Percentiles rank a stretch among this genome's conserved stretches.
Evolutionary conservation across 2,113 vertebrate species (phyloP).

Genomic region (Sciurus niger): DNA sequence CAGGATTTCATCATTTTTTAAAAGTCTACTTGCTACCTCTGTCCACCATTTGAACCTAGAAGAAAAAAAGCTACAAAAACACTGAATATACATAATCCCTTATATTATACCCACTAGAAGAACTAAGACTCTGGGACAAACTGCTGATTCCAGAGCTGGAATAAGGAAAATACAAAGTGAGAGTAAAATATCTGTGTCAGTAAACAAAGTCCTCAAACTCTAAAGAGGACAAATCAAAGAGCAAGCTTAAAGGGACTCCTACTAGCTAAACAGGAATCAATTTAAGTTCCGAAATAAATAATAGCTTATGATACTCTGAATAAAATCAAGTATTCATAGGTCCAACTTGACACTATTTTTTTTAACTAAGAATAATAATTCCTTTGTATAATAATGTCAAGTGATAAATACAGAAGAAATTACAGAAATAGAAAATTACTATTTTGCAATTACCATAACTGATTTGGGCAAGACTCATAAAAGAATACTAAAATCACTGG

Average conservation of each 20-base stretch:
- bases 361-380: not conserved
- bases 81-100: not conserved
- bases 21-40: constrained; percentile 11
- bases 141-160: not conserved
- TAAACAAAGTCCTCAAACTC: constrained; percentile 40
- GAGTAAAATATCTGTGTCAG: not conserved
- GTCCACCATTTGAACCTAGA: not conserved
- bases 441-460: constrained; percentile 44
- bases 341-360: constrained; percentile 4
- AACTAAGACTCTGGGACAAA: constrained; percentile 16
- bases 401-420: not conserved
- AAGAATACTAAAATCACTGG: constrained; percentile 24
- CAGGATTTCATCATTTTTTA: not conserved
- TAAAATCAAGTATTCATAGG: not conserved
- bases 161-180: not conserved
- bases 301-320: not conserved
- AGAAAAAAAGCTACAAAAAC: constrained; percentile 42
- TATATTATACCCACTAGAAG: not conserved
- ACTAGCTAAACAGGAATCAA: constrained; percentile 11
- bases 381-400: not conserved
- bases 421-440: not conserved
- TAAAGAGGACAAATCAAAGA: not conserved
- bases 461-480: constrained; percentile 27
- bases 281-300: constrained; percentile 31
- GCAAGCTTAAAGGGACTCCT: not conserved